These are phyloP conservation scores for Holcopasites calliopsidis DNA, from an alignment of 1,140 invertebrate genomes.

Conservation along the genomic window DNA sequence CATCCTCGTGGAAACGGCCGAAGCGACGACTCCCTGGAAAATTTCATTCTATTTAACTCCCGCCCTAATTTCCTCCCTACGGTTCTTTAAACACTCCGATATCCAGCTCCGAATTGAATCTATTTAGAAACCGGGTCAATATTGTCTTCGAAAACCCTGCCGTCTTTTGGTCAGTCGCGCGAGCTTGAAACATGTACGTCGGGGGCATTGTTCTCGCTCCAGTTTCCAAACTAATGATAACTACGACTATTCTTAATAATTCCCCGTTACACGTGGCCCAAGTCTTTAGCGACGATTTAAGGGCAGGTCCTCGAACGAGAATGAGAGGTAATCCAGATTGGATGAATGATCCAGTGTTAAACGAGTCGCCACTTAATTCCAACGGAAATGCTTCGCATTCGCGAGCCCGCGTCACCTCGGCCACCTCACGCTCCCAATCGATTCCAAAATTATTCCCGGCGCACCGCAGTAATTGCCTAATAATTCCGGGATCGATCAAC, in stretches of 20 bases:
- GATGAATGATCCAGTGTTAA: constrained; percentile 21
- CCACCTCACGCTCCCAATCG: constrained; percentile 42
- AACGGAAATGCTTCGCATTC: constrained; percentile 27
- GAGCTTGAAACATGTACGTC: no score
- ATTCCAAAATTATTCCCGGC: constrained; percentile 58
- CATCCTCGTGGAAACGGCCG: constrained; percentile 23
- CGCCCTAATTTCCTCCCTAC: background rate
- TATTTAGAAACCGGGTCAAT: background rate
- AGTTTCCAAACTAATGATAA: background rate
- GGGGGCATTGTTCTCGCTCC: no score
- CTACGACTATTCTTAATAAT: background rate
- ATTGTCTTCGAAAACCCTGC: background rate
- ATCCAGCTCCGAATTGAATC: background rate
- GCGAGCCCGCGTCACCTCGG: background rate
- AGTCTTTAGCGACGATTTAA: background rate
- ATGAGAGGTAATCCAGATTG: background rate
- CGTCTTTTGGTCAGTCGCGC: no score
- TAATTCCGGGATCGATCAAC: constrained; percentile 58
- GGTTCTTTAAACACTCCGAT: background rate
- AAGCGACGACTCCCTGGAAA: constrained; percentile 48
- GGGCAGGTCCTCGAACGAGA: background rate
- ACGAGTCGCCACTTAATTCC: constrained; percentile 39
- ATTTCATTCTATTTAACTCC: constrained; percentile 22
- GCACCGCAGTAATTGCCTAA: constrained; percentile 62
- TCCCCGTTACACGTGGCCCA: background rate